Evolutionary conservation across 2,888 invertebrate species (phyloP).

Genomic region (Clostera curtula): DNA sequence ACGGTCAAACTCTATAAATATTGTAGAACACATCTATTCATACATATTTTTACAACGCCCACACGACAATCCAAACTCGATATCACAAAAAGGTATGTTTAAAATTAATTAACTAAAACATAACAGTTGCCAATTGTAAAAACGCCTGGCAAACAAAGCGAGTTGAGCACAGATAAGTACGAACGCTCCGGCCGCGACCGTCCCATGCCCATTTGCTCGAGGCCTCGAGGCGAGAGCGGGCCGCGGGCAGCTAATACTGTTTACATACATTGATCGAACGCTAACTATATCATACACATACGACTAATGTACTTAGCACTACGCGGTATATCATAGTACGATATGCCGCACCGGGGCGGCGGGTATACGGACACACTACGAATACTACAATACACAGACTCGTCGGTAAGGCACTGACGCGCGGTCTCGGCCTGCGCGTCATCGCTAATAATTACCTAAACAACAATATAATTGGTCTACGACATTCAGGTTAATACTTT

Average conservation of each 20-base stretch:
- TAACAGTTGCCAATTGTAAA: constrained; percentile 4
- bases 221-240: too few species aligned
- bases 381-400: constrained; percentile 46
- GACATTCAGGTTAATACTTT: constrained; percentile 3
- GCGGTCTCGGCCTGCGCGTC: constrained; percentile 28
- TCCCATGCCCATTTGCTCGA: too few species aligned
- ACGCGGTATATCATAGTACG: constrained; percentile 12
- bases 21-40: constrained; percentile 12
- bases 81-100: constrained; percentile 18
- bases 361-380: constrained; percentile 13
- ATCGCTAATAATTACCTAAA: constrained; percentile 3
- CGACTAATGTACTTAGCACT: constrained; percentile 19
- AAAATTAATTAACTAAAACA: constrained; percentile 1
- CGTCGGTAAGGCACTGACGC: constrained; percentile 51
- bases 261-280: neutral
- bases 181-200: constrained; percentile 1
- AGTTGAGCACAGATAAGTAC: constrained; percentile 17
- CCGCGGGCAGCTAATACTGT: constrained; percentile 2
- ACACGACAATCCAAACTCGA: constrained; percentile 4
- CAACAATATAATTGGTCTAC: constrained; percentile 3
- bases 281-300: constrained; percentile 14
- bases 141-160: constrained; percentile 12
- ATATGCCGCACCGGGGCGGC: constrained; percentile 8
- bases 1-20: constrained; percentile 22
- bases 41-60: constrained; percentile 7